Evolutionary conservation across 2,888 invertebrate species (phyloP), one percentile per base, ranked within the genome.

Genomic region (Arge pagana): DNA sequence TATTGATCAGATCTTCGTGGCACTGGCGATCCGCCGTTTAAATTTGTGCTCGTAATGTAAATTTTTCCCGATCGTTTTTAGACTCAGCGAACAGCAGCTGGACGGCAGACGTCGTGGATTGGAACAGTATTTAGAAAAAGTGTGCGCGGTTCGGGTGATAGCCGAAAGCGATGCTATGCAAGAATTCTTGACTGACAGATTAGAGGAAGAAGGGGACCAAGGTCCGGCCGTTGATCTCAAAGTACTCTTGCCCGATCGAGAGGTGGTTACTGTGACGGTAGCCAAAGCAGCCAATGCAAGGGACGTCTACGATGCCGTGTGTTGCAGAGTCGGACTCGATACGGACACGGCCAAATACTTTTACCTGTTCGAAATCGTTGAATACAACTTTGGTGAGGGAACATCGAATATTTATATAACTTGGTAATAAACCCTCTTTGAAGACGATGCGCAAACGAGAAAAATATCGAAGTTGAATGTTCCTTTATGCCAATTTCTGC

Each of bases 151-250:
- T 11, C 84, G 97, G 30, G 97, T 98, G 23, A 96, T 99, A 69
- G 98, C 97, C 0, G 99, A 99, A 74, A 91, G 93, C 66, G 97
- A 97, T 71, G 87, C 93, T 2, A 93, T 99, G 77, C 98, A 98
- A 78, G 96, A 97, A 76, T 98, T 98, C 80, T 85, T 98, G 11
- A 95, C 96, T 4, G 94, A 96, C 68, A 63, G 72, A 31, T 85
- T 89, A 1, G 94, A 95, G 61, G 93, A 93, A 70, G 90, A 90
- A 54, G 83, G 85, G 15, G 86, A 85, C 64, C 84, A 85, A 21
- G 84, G 85, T n/a, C 87, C 85, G 23, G 77, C 74, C 43, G 88
- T 90, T 10, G 90, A 90, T 69, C 82, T 90, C 54, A 90, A 90
- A 77, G 84, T 92, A 39, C 83, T 97, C 63, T 80, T 98, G 55